phyloP scores from a whole-genome alignment of 1,140 invertebrate genomes.

The Drosophila trapezifrons region DNA sequence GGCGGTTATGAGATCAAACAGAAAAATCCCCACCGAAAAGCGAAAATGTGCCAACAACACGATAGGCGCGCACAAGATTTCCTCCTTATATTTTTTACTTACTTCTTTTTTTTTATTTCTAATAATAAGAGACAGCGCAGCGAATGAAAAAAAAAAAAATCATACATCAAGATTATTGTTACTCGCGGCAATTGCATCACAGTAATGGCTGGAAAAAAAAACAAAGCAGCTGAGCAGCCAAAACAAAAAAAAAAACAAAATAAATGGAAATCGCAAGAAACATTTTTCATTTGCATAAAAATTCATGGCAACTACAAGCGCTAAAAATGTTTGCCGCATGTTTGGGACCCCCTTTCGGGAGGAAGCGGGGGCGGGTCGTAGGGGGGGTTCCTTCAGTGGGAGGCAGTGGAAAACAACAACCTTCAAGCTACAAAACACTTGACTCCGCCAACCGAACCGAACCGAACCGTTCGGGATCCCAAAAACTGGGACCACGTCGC shows the following conservation, averaged over 20 bases:
- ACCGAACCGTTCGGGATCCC: constrained; percentile 10
- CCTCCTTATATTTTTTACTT: constrained; percentile 67
- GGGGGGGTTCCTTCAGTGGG: constrained; percentile 53
- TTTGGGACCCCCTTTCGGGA: constrained; percentile 37
- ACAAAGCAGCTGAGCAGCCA: constrained; percentile 32
- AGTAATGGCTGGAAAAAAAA: constrained; percentile 64
- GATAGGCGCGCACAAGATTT: constrained; percentile 75
- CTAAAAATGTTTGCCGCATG: constrained; percentile 80
- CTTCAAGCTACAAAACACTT: constrained; percentile 81
- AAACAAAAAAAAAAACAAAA: constrained; percentile 35
- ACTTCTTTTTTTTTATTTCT: constrained; percentile 53
- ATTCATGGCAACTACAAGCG: constrained; percentile 79
- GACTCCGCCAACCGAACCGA: constrained; percentile 56
- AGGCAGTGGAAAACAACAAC: constrained; percentile 75
- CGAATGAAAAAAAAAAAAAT: constrained; percentile 50
- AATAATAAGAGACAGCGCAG: constrained; percentile 63
- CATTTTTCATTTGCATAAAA: constrained; percentile 83
- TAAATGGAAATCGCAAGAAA: constrained; percentile 80
- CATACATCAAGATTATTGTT: constrained; percentile 83
- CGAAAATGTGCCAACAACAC: constrained; percentile 82
- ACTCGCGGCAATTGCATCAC: constrained; percentile 82
- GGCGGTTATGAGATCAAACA: constrained; percentile 82
- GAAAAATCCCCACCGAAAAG: constrained; percentile 45
- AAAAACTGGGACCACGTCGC: constrained; percentile 28
- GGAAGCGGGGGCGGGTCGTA: not conserved